Percentiles rank a stretch among this genome's conserved stretches.
Conservation (phyloP, 2,797 vertebrate species). For the Steatocranus sp. region DNA sequence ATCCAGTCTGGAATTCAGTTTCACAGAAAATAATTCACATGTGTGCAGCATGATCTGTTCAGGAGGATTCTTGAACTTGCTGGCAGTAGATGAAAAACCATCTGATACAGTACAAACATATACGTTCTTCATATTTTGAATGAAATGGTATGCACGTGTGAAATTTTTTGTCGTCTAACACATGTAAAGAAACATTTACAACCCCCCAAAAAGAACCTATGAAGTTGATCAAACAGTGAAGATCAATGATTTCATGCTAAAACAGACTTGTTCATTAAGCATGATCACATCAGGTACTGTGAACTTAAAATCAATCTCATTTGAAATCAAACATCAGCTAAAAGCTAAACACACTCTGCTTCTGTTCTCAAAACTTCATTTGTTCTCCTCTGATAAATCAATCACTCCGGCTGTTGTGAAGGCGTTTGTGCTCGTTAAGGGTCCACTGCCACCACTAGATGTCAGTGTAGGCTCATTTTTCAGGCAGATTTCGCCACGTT, state of each 20-base stretch:
- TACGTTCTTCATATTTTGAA: background rate
- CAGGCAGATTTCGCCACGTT: background rate
- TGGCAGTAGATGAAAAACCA: background rate
- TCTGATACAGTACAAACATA: background rate
- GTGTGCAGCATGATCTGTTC: background rate
- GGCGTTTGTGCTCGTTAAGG: background rate
- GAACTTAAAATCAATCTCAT: background rate
- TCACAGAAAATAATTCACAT: background rate
- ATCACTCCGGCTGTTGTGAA: background rate
- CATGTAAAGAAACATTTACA: background rate
- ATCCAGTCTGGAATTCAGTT: background rate
- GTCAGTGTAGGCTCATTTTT: constrained; percentile 28
- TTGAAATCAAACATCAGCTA: background rate
- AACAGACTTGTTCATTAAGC: background rate
- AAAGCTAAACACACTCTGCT: background rate
- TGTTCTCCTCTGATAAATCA: background rate
- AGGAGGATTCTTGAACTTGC: background rate
- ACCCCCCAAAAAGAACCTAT: background rate
- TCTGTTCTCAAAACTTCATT: background rate
- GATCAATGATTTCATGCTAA: background rate
- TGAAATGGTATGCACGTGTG: background rate
- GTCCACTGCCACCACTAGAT: constrained; percentile 28
- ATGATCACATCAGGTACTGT: background rate
- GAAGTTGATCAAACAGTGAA: background rate
- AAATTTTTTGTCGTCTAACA: background rate